These are phyloP conservation scores for Mesorhabditis belari DNA, from an alignment of 2,888 invertebrate species.

Conservation along the genomic window DNA sequence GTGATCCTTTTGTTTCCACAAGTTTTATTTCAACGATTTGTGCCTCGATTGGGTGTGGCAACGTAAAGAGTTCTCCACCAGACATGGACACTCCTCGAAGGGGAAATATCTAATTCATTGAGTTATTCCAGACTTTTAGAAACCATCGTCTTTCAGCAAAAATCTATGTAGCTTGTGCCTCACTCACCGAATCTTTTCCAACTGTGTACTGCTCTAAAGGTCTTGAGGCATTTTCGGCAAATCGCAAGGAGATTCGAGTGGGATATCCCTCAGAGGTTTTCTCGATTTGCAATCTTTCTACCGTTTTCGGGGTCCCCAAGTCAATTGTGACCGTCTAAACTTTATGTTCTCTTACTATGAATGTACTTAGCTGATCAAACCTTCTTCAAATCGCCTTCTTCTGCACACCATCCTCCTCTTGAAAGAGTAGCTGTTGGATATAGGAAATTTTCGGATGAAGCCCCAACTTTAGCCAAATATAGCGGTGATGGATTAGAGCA, in stretches of 20 bases:
- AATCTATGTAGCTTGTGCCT: background rate
- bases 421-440: background rate
- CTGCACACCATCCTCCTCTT: constrained; percentile 15
- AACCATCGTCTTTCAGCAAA: background rate
- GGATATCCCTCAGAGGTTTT: constrained; percentile 27
- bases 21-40: constrained; percentile 24
- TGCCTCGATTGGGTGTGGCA: constrained; percentile 29
- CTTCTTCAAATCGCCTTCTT: constrained; percentile 4
- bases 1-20: constrained; percentile 27
- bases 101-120: background rate
- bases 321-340: constrained; percentile 18
- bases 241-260: constrained; percentile 19
- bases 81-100: constrained; percentile 7
- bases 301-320: constrained; percentile 27
- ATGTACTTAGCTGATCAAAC: no score
- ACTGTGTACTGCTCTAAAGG: constrained; percentile 5
- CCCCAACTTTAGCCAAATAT: background rate
- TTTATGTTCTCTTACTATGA: background rate
- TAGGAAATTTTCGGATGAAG: background rate
- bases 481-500: constrained; percentile 13
- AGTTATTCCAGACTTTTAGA: background rate
- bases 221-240: constrained; percentile 12
- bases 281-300: constrained; percentile 39
- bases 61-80: constrained; percentile 12
- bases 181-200: constrained; percentile 3